Percentiles rank a stretch among this genome's conserved stretches.
These are phyloP conservation scores for Sycophila texana DNA, from an alignment of 2,888 invertebrate species.

Conservation along the genomic window DNA sequence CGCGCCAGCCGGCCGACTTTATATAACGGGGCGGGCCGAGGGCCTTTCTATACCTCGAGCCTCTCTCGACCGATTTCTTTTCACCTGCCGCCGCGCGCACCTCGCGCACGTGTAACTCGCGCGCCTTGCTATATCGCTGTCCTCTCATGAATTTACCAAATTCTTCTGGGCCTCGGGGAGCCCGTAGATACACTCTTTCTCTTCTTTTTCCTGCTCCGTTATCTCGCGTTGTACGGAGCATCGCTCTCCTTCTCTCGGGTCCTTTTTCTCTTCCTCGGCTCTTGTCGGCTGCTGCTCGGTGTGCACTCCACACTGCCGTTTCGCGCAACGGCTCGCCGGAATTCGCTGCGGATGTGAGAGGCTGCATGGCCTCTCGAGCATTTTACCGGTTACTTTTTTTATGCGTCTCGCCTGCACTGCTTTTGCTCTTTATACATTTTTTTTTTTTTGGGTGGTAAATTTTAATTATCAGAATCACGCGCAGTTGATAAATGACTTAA, in stretches of 20 bases:
- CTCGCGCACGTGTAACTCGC: conserved; percentile 25
- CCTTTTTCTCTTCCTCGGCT: conserved; percentile 17
- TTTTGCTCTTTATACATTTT: no score
- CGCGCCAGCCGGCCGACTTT: conserved; percentile 15
- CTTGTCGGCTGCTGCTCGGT: neutral
- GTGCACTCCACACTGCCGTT: neutral
- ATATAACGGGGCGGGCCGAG: conserved; percentile 6
- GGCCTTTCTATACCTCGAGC: neutral
- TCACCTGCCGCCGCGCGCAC: neutral
- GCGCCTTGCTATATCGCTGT: neutral
- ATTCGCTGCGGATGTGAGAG: conserved; percentile 18
- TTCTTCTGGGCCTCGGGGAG: neutral
- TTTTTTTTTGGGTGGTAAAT: no score
- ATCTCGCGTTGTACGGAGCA: neutral
- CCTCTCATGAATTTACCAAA: conserved; percentile 43
- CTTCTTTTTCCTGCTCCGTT: neutral
- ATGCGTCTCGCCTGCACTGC: no score
- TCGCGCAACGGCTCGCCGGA: conserved; percentile 16
- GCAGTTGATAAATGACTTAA: no score
- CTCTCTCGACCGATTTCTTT: conserved; percentile 35
- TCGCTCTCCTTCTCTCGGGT: neutral
- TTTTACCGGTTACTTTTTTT: neutral
- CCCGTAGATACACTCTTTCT: neutral
- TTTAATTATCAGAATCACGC: no score
- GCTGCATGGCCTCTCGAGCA: neutral